Conservation (phyloP, 2,888 invertebrate genomes). For the Lasioglossum vierecki region DNA sequence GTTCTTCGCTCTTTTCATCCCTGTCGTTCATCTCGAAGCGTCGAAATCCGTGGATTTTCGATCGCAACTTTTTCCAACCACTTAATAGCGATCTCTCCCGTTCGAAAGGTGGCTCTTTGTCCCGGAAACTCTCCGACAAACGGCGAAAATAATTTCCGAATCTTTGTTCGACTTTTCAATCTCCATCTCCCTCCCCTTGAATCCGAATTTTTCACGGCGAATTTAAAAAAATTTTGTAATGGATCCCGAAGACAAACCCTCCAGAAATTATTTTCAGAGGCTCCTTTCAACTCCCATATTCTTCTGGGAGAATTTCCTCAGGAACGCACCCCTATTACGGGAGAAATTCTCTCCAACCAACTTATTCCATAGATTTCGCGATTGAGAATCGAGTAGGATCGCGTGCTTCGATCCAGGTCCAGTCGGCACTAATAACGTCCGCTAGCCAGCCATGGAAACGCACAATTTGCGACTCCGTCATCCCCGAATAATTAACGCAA, state of each 20-base stretch:
- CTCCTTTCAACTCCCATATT: too few relatives aligned
- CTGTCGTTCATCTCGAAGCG: background rate
- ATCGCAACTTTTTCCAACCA: background rate
- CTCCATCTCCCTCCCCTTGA: too few relatives aligned
- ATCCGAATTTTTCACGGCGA: too few relatives aligned
- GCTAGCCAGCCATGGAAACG: conserved; percentile 44
- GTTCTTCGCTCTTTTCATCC: background rate
- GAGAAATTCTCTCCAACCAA: too few relatives aligned
- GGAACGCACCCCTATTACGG: too few relatives aligned
- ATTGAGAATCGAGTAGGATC: too few relatives aligned
- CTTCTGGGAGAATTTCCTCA: too few relatives aligned
- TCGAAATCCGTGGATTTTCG: background rate
- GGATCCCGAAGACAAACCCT: too few relatives aligned
- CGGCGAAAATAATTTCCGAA: background rate
- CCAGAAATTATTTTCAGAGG: too few relatives aligned
- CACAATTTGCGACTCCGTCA: conserved; percentile 64
- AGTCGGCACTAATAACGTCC: background rate
- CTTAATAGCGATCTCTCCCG: background rate
- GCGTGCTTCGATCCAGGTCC: too few relatives aligned
- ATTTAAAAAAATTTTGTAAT: too few relatives aligned
- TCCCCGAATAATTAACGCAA: conserved; percentile 72
- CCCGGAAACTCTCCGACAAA: background rate
- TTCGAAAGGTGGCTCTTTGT: background rate
- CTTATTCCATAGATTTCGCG: too few relatives aligned
- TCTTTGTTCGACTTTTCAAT: background rate